A percentile compares a stretch with the other conserved stretches of the same genome.
Conservation (phyloP, 2,113 vertebrate species). For the Enhydra lutris region DNA sequence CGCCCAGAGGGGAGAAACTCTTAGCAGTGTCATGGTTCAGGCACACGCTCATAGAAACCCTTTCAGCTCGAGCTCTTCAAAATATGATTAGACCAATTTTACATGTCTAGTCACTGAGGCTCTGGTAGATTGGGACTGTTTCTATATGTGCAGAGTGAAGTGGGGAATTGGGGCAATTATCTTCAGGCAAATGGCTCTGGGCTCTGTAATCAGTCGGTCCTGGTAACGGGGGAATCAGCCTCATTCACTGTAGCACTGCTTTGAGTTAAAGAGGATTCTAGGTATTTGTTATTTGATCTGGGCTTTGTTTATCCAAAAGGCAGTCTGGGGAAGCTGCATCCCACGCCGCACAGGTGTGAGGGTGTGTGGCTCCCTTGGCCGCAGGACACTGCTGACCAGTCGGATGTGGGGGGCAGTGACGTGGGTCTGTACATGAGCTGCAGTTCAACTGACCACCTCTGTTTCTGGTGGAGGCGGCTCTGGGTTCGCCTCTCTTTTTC, state of each 20-base stretch:
- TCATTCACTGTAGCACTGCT: not conserved
- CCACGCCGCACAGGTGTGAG: not conserved
- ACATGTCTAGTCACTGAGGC: conserved; percentile 58
- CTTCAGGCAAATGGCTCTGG: conserved; percentile 55
- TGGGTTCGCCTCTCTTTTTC: not conserved
- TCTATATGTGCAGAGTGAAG: conserved; percentile 59
- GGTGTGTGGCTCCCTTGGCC: not conserved
- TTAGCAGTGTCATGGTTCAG: conserved; percentile 7
- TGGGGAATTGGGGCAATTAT: conserved; percentile 67
- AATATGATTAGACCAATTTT: conserved; percentile 65
- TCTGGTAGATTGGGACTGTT: conserved; percentile 23
- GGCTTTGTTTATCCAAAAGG: conserved; percentile 36
- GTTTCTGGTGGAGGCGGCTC: accelerated
- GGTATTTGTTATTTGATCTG: conserved; percentile 14
- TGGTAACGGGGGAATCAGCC: conserved; percentile 31
- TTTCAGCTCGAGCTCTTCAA: conserved; percentile 51
- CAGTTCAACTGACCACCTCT: not conserved
- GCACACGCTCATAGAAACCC: not conserved
- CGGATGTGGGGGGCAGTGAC: not conserved
- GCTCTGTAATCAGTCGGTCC: conserved; percentile 58
- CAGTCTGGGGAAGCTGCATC: not conserved
- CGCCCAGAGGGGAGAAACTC: not conserved
- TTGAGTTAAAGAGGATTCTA: not conserved
- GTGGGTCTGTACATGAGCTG: no score
- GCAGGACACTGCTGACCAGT: not conserved